Base-by-base conservation (phyloP, 2,113 vertebrate species). In the Ceyx cyanopectus region DNA sequence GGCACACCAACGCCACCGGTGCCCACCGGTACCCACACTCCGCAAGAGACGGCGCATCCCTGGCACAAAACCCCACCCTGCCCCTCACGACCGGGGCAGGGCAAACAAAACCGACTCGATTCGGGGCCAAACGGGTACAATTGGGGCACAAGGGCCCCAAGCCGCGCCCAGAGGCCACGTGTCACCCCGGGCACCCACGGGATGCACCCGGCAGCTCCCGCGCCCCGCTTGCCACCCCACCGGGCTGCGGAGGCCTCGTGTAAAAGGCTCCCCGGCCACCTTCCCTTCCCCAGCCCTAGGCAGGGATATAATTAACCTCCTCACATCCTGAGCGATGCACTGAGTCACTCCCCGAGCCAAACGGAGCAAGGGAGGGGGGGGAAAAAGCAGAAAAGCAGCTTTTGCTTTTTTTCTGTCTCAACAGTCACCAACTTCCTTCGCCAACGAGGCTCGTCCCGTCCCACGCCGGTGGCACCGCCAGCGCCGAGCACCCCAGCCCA, bases 291-390 rank as follows among this genome's bases (percentile, higher is more conserved):
- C 48, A 56, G 45, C 56, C 34, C 48, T 6, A 62, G 60, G 92
- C 87, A 30, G 80, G 87, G 95, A 89, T 93, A 87, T 94, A 94
- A 95, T 95, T 92, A 96, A 85, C 94, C 92, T 85, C 82, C 89
- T 89, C 92, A 73, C 91, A 95, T 96, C 94, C 95, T 93, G 92
- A 67, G 4, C 76, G 41, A 69, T 34, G 51, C 82, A 63, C 91
- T 96, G 96, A 97, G 72, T 96, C 95, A 79, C 85, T 79, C 56
- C 73, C 51, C 60, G 13, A 12, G 48, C 58, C 3, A 54, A 68
- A 2, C 32, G 1, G 11, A 80, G 50, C 12, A 37, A 37, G 37
- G 37, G 37, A 37, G 37, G 37, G 37, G 37, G 4, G 46, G 34
- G 34, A 7, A 37, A 37, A 37, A 37, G 9, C 4, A 37, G 9